Percentiles rank a stretch among this genome's conserved stretches.
These are phyloP conservation scores for Nipponia nippon DNA, from an alignment of 2,113 vertebrate species.

Conservation along the genomic window DNA sequence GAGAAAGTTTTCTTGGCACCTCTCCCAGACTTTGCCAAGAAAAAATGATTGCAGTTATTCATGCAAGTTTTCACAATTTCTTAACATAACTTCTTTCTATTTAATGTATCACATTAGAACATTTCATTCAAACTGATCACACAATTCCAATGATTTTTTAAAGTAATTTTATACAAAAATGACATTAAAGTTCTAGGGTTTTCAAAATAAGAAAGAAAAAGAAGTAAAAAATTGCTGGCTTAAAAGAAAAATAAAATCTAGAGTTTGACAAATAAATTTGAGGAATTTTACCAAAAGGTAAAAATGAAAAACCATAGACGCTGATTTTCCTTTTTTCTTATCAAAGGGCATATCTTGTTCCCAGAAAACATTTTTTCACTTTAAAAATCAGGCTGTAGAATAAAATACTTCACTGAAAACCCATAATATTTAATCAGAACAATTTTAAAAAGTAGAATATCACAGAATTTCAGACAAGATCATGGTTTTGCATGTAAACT, in stretches of 20 bases:
- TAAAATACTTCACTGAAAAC: background rate
- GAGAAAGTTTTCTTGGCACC: conserved; percentile 3
- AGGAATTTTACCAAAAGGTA: background rate
- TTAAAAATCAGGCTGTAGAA: background rate
- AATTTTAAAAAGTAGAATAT: background rate
- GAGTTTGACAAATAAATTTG: background rate
- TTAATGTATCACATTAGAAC: background rate
- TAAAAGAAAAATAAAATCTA: background rate
- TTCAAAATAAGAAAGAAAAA: background rate
- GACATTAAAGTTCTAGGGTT: background rate
- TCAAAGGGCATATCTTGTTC: background rate
- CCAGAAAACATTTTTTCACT: background rate
- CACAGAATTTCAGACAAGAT: background rate
- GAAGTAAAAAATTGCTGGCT: background rate
- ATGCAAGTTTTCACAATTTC: background rate
- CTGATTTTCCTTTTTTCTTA: background rate
- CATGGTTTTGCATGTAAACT: background rate
- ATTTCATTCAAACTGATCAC: background rate
- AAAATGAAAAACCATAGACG: background rate
- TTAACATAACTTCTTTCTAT: background rate
- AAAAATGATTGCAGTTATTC: background rate
- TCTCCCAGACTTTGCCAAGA: conserved; percentile 11
- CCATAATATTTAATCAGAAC: background rate
- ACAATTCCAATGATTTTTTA: background rate
- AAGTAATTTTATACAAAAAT: background rate